These are phyloP conservation scores for Bellardia pandia DNA, from an alignment of 2,888 invertebrate genomes.

Conservation along the genomic window DNA sequence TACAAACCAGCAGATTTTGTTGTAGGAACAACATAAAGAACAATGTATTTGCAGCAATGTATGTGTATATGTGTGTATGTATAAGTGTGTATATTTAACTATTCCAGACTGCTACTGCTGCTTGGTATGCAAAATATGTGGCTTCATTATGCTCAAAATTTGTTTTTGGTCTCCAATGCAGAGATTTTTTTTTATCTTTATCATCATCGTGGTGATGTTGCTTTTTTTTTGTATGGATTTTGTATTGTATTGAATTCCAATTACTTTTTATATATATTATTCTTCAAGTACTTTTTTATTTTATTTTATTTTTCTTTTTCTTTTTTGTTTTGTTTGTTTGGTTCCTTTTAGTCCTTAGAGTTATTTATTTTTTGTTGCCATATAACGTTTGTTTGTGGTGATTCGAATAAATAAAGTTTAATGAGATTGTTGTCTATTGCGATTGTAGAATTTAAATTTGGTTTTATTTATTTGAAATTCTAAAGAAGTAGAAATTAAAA, in stretches of 20 bases:
- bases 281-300: not conserved
- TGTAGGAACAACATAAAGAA: not conserved
- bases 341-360: not conserved
- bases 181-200: slow-evolving; percentile 29
- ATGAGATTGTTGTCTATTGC: slow-evolving; percentile 42
- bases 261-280: slow-evolving; percentile 24
- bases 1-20: not conserved
- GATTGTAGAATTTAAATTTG: slow-evolving; percentile 9
- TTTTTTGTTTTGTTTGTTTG: not conserved
- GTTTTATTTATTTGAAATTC: not conserved
- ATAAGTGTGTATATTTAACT: not conserved
- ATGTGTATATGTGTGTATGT: not conserved
- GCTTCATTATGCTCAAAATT: slow-evolving; percentile 62
- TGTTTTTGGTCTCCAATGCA: slow-evolving; percentile 21
- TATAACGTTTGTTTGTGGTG: not conserved
- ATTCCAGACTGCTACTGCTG: not conserved
- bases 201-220: not conserved
- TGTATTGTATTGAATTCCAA: slow-evolving; percentile 54
- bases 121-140: slow-evolving; percentile 59
- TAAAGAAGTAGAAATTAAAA: not conserved
- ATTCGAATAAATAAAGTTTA: slow-evolving; percentile 32
- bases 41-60: not conserved
- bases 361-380: not conserved
- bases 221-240: slow-evolving; percentile 14
- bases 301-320: no score